Base-by-base conservation (phyloP, 2,888 invertebrate species). In the Willowsia nigromaculata region DNA sequence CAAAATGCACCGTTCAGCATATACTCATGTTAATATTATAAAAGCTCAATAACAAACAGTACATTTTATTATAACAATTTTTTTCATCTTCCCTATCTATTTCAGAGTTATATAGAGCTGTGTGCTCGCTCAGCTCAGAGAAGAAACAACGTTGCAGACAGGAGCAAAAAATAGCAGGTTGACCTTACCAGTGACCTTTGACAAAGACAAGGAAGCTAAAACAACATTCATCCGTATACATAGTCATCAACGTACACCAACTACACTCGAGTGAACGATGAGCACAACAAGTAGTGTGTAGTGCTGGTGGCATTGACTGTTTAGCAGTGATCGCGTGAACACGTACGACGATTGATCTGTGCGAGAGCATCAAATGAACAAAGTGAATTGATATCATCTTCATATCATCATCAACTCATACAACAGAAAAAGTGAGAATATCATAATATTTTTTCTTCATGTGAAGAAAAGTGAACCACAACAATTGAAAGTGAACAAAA, bases 201-300 rank as follows among this genome's bases (percentile, higher is more conserved):
- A 88, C 88, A 88, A 88, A 88, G 88, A 88, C 88, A 88, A 88
- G 88, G 88, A 88, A 88, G 88, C 88, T 80, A 65, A n/a, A 88
- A 76, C 81, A 88, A 83, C 86, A 86, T 78, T 78, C 85, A 85
- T 65, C 22, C 40, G 40, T 68, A 68, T 33, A 76, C 33, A 65
- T 25, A 59, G 11, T 13, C 47, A n/a, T 22, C 33, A 50, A 50
- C 82, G 33, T 15, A 33, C 27, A n/a, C 43, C 40, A 71, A 50
- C 84, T 56, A 53, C 25, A 37, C n/a, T 47, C 27, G 22, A 71
- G 43, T 22, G 27, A 25, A 37, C 30, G 30, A n/a, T n/a, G n/a
- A 76, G 76, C 76, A 43, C 76, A 76, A 50, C 76, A 27, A 50
- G 76, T 50, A 47, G 50, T 27, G 76, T 76, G 50, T 47, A 30